Conservation (phyloP, 2,888 invertebrate species). For the Cantharis lateralis region DNA sequence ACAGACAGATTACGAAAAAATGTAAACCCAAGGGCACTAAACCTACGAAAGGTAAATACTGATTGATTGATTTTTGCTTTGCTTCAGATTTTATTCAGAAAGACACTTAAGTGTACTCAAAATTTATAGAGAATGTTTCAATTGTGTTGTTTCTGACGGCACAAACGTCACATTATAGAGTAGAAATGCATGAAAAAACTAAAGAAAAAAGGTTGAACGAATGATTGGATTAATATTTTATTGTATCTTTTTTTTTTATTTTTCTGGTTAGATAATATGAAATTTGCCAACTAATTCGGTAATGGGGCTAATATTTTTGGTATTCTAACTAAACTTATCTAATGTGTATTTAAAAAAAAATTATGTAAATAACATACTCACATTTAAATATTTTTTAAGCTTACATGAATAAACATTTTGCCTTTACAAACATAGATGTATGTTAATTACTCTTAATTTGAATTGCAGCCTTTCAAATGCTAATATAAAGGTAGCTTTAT, state of each 20-base stretch:
- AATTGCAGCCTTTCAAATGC: background rate
- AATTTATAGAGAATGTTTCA: background rate
- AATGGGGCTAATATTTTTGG: background rate
- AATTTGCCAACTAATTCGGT: background rate
- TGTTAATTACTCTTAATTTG: background rate
- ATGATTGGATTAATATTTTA: background rate
- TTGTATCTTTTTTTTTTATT: background rate
- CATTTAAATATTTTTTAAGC: background rate
- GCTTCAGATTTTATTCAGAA: constrained; percentile 6
- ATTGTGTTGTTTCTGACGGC: constrained; percentile 2
- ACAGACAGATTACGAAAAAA: constrained; percentile 81
- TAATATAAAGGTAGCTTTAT: background rate
- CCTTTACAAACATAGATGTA: background rate
- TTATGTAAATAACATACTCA: background rate
- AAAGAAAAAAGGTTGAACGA: background rate
- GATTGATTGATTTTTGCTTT: constrained; percentile 30
- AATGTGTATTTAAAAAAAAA: background rate
- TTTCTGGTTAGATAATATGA: background rate
- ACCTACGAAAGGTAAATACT: constrained; percentile 65
- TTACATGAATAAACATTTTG: background rate
- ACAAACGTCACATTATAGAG: background rate
- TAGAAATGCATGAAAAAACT: background rate
- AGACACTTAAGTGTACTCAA: constrained; percentile 3
- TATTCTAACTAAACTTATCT: background rate
- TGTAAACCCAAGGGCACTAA: constrained; percentile 77